A percentile compares a stretch with the other conserved stretches of the same genome.
These are phyloP conservation scores for Caenorhabditis inopinata DNA, from an alignment of 1,140 invertebrate species.

Conservation along the genomic window DNA sequence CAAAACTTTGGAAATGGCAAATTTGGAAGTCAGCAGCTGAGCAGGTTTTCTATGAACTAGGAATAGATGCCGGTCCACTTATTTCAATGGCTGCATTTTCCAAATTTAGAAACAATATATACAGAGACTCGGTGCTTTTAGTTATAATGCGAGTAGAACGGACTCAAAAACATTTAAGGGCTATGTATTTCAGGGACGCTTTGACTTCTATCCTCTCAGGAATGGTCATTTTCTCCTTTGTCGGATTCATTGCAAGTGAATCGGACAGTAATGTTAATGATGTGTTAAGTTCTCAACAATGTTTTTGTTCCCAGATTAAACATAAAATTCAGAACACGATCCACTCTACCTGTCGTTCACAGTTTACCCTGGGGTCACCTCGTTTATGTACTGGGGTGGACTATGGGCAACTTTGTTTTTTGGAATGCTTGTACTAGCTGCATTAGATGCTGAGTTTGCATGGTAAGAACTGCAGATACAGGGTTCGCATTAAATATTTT, in stretches of 20 bases:
- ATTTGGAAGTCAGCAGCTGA: slow-evolving; percentile 64
- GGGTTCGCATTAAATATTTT: neutral
- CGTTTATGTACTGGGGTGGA: slow-evolving; percentile 60
- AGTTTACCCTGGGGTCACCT: slow-evolving; percentile 61
- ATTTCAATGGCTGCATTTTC: slow-evolving; percentile 63
- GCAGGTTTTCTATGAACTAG: slow-evolving; percentile 63
- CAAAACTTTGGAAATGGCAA: slow-evolving; percentile 54
- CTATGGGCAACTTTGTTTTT: slow-evolving; percentile 63
- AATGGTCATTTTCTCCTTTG: slow-evolving; percentile 63
- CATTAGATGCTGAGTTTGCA: slow-evolving; percentile 62
- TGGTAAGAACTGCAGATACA: slow-evolving; percentile 48
- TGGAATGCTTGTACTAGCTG: slow-evolving; percentile 59
- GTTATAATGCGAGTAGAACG: slow-evolving; percentile 44
- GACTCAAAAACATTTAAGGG: neutral
- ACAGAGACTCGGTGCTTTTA: slow-evolving; percentile 58
- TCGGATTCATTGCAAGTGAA: slow-evolving; percentile 57
- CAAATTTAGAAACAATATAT: slow-evolving; percentile 63
- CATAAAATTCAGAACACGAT: slow-evolving; percentile 57
- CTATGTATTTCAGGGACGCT: slow-evolving; percentile 57
- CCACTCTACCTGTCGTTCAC: slow-evolving; percentile 59
- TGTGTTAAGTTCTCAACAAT: slow-evolving; percentile 49
- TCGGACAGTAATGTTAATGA: slow-evolving; percentile 57
- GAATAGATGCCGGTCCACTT: slow-evolving; percentile 62
- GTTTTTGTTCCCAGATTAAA: neutral
- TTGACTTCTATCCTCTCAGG: slow-evolving; percentile 61